Evolutionary conservation across 2,113 vertebrate genomes (phyloP).

Genomic region (Myiozetetes cayanensis): DNA sequence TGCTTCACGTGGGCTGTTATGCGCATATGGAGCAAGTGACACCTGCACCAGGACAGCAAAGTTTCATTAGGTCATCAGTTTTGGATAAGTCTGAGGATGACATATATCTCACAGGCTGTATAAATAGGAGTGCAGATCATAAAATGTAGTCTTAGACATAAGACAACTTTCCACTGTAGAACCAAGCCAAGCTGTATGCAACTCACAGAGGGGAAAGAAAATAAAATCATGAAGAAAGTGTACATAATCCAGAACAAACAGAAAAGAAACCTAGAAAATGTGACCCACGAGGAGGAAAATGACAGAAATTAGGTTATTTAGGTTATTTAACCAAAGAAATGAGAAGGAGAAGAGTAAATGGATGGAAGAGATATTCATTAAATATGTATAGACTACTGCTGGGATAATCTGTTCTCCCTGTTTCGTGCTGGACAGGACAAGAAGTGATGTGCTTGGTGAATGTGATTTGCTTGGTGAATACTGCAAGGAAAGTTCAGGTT

Average conservation of each 20-base stretch:
- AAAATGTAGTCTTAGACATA: not conserved
- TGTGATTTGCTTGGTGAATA: not conserved
- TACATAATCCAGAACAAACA: not conserved
- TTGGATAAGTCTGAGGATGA: not conserved
- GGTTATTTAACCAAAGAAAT: not conserved
- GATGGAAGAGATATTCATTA: not conserved
- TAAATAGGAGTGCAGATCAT: not conserved
- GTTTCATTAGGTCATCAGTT: not conserved
- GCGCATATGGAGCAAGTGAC: not conserved
- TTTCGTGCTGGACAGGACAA: not conserved
- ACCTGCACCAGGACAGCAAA: not conserved
- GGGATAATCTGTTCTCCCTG: not conserved
- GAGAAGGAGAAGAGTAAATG: not conserved
- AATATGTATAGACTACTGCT: not conserved
- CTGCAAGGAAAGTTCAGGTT: conserved; percentile 6
- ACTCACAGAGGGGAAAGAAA: not conserved
- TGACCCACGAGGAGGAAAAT: rapidly evolving
- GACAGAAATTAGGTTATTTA: not conserved
- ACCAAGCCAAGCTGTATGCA: not conserved
- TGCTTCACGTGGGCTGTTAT: not conserved
- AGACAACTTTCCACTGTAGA: not conserved
- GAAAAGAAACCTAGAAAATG: not conserved
- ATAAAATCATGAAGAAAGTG: not conserved
- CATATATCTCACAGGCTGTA: not conserved
- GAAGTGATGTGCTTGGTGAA: not conserved